Base-by-base conservation (phyloP, 2,888 invertebrate species). In the Ptychoptera contaminata region DNA sequence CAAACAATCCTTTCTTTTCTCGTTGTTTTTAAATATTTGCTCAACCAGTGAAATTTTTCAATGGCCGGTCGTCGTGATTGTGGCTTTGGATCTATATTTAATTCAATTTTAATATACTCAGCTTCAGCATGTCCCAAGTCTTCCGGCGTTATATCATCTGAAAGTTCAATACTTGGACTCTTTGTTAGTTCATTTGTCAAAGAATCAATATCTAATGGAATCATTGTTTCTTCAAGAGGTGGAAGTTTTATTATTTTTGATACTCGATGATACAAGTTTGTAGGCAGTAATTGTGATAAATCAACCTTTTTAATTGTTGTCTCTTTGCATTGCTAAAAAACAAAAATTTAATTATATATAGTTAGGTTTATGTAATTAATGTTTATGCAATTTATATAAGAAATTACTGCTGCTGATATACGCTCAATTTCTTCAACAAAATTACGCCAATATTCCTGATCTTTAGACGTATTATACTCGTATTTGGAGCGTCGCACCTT, bases 1-100 rank as follows among this genome's bases (percentile, higher is more conserved):
- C 65, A 66, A 45, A 55, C 54, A 1, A 65, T 52, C 2, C 65
- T 58, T 14, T 62, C 58, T 11, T 58, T 59, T 1, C 58, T 57
- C 7, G 49, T 48, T 2, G 54, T 53, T 31, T 57, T 58, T 1
- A 60, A 45, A 37, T 57, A 65, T 2, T 53, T 53, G 0, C 58
- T 51, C 41, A 54, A 54, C 65, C 66, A 66, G 46, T 59, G 62
- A 2, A 52, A 43, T 52, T 57, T 16, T 53, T 48, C 30, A 8
- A 40, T 29, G 49, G 50, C 2, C 48, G 49, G 36, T 52, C 56
- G 14, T 56, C 56, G 2, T 55, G 49, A 2, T 52, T 56, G 10
- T 50, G 55, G 31, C 58, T 58, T 8, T 57, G 41, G 11, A 56
- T 57, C n/a, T 60, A 52, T 16, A 54, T 56, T 40, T 56, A 62